phyloP scores from a whole-genome alignment of 2,888 invertebrate genomes.

The Troides aeacus region DNA sequence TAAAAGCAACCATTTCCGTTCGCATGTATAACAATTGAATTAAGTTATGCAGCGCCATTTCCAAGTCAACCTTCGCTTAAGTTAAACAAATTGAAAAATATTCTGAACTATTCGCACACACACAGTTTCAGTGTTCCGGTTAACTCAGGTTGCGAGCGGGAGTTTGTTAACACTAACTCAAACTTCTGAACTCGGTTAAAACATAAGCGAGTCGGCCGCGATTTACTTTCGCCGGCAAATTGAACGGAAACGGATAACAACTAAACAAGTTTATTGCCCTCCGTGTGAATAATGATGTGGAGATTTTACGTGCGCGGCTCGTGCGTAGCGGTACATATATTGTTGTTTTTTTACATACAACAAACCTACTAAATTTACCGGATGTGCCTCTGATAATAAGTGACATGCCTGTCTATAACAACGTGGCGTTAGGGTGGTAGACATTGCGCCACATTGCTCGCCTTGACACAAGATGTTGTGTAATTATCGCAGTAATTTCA shows the following conservation, averaged over 20 bases:
- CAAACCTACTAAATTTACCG: too few species aligned
- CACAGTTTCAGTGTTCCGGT: neutral
- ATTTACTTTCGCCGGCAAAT: slow-evolving; percentile 2
- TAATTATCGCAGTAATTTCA: too few species aligned
- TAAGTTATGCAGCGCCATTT: neutral
- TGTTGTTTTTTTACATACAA: too few species aligned
- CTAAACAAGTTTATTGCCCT: neutral
- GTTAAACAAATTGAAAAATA: slow-evolving; percentile 9
- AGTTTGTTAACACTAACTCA: slow-evolving; percentile 13
- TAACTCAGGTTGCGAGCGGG: neutral
- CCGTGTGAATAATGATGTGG: neutral
- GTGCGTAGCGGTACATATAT: too few species aligned
- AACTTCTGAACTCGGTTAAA: slow-evolving; percentile 15
- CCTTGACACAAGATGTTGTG: too few species aligned
- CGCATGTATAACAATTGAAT: neutral
- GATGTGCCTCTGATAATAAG: too few species aligned
- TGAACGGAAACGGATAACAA: slow-evolving; percentile 3
- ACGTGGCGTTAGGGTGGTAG: too few species aligned
- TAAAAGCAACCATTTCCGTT: neutral
- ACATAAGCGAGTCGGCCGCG: slow-evolving; percentile 8
- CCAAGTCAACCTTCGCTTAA: neutral
- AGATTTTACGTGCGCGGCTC: neutral
- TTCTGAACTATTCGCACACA: neutral
- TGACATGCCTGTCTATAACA: too few species aligned
- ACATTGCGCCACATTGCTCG: too few species aligned